Percentiles rank a stretch among this genome's conserved stretches.
Evolutionary conservation across 1,140 invertebrate species (phyloP).

Genomic region (Drosophila kepulauana): DNA sequence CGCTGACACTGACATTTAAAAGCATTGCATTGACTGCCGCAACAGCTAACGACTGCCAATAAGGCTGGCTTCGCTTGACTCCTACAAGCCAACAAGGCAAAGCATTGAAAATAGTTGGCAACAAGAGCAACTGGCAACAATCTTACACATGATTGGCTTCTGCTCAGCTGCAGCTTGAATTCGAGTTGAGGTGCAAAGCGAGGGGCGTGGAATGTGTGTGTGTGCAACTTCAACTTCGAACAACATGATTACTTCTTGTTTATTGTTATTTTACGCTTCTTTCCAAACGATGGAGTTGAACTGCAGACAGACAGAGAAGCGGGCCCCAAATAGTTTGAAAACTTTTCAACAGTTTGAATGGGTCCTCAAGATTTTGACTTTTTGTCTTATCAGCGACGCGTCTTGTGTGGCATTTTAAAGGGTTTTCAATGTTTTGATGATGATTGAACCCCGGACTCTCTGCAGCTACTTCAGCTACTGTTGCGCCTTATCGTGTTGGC

Average conservation of each 20-base stretch:
- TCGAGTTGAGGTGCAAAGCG: not conserved
- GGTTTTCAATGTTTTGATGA: constrained; percentile 35
- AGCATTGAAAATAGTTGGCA: constrained; percentile 53
- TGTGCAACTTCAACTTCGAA: constrained; percentile 48
- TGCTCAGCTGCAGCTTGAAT: constrained; percentile 1
- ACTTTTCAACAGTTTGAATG: constrained; percentile 47
- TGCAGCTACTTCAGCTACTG: constrained; percentile 48
- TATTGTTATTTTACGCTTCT: constrained; percentile 80
- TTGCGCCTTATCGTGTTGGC: constrained; percentile 60
- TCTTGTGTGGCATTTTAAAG: constrained; percentile 73
- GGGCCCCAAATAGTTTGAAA: constrained; percentile 35
- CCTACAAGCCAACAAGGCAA: constrained; percentile 4
- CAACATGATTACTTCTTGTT: constrained; percentile 82
- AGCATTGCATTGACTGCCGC: constrained; percentile 49
- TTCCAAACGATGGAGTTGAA: constrained; percentile 23
- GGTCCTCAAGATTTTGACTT: constrained; percentile 33
- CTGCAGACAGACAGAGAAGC: constrained; percentile 13
- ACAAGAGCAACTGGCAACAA: constrained; percentile 35
- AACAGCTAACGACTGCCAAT: constrained; percentile 46
- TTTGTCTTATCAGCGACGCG: constrained; percentile 38
- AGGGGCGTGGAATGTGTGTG: constrained; percentile 20
- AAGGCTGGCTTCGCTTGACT: constrained; percentile 17
- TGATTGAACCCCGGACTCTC: not conserved
- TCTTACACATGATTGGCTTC: constrained; percentile 80
- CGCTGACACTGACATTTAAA: constrained; percentile 57